These are phyloP conservation scores for Spondyliosoma cantharus DNA, from an alignment of 2,797 vertebrate species.

Conservation along the genomic window DNA sequence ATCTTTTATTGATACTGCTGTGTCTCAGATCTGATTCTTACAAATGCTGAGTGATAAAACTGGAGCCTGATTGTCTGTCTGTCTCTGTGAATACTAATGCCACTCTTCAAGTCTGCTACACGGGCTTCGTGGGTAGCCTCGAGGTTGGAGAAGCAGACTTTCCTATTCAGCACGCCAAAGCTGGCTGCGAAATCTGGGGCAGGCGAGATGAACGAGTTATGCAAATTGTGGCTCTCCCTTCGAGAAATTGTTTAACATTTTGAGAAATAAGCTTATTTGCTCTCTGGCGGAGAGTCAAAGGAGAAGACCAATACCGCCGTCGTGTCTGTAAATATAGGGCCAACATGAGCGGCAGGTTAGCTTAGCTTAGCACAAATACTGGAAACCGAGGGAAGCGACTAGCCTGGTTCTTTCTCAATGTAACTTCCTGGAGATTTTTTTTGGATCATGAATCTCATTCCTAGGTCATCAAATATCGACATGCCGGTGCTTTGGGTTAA, in stretches of 20 bases:
- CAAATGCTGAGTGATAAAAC: slow-evolving; percentile 80
- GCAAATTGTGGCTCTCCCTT: slow-evolving; percentile 20
- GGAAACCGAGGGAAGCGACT: neutral
- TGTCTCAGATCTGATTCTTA: slow-evolving; percentile 82
- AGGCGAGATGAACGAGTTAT: slow-evolving; percentile 28
- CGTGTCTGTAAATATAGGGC: slow-evolving; percentile 1
- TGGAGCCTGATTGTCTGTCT: slow-evolving; percentile 79
- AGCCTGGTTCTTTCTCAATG: neutral
- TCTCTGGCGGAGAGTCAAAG: neutral
- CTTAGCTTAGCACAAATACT: slow-evolving; percentile 11
- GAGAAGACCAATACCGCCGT: neutral
- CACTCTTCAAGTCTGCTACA: slow-evolving; percentile 43
- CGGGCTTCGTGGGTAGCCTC: slow-evolving; percentile 21
- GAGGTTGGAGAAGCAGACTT: slow-evolving; percentile 36
- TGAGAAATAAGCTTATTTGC: neutral
- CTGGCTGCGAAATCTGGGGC: slow-evolving; percentile 23
- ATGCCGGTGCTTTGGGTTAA: too few species aligned
- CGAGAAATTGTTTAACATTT: slow-evolving; percentile 26
- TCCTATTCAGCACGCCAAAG: slow-evolving; percentile 30
- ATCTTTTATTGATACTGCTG: slow-evolving; percentile 85
- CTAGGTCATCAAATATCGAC: too few species aligned
- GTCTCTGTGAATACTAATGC: slow-evolving; percentile 79
- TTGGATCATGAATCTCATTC: too few species aligned
- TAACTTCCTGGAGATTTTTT: neutral
- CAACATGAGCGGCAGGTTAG: neutral